Base-by-base conservation (phyloP, 2,888 invertebrate species). In the Phortica magna region DNA sequence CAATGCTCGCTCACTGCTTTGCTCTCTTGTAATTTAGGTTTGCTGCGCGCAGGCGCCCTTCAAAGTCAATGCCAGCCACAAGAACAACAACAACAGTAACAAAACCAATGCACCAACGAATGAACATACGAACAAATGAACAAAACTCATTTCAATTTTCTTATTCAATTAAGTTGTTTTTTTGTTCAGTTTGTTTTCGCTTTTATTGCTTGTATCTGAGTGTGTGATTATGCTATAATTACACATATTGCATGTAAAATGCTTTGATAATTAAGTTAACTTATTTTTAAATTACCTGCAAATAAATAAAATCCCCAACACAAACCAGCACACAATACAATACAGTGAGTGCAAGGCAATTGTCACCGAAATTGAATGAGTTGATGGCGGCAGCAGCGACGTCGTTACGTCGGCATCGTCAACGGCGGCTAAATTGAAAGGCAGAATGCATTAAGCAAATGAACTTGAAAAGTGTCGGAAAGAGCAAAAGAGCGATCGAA, bases 261-360 rank as follows among this genome's bases (percentile, higher is more conserved):
- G 12, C 57, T 64, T 74, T 75, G 53, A 80, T 83, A 79, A 81
- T 79, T 77, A 81, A 81, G 78, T 79, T 74, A 39, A 73, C 77
- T 83, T 81, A 42, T 72, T 71, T 71, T 43, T 68, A 73, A 67
- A 64, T 12, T 64, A 31, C n/a, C 61, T 19, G 22, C 61, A 61
- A 61, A 61, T 22, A 22, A 61, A 22, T 10, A 6, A 61, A 22
- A 61, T 22, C 19, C 17, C 5, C 19, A 61, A 61, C 22, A 19
- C 0, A 17, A 17, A 19, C 64, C 31, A 31, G 31, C 10, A 64
- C 14, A 64, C 12, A 31, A 64, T 31, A 64, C 7, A 14, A 7
- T 0, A 61, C 7, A 64, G 17, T 12, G 14, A 64, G 10, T 64
- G 64, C 14, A 17, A 64, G 14, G 64, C 64, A 64, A 12, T 64